phyloP scores from a whole-genome alignment of 2,888 invertebrate genomes.

The Anthophora plumipes region DNA sequence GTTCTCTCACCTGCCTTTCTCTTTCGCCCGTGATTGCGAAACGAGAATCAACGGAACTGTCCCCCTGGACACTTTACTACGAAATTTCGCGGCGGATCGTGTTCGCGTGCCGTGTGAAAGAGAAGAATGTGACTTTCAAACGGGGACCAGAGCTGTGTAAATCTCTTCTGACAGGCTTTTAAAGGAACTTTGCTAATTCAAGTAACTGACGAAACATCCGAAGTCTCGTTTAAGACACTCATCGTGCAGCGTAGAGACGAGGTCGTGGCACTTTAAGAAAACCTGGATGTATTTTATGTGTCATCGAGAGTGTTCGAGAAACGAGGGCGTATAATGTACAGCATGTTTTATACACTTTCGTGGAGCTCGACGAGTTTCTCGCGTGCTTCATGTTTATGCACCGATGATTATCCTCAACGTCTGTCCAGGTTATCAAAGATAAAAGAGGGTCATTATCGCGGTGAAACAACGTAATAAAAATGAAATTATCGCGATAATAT shows the following conservation, averaged over 20 bases:
- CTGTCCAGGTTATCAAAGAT: neutral
- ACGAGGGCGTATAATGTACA: neutral
- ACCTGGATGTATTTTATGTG: conserved; percentile 14
- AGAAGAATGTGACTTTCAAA: conserved; percentile 30
- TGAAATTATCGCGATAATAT: conserved; percentile 11
- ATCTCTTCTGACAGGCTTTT: conserved; percentile 14
- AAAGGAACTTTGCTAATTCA: conserved; percentile 53
- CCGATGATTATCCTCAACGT: conserved; percentile 1
- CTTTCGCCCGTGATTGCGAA: conserved; percentile 8
- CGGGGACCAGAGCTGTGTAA: conserved; percentile 27
- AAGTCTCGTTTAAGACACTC: conserved; percentile 20
- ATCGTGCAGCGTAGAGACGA: neutral
- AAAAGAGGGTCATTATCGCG: conserved; percentile 18
- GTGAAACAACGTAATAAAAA: neutral
- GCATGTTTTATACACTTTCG: neutral
- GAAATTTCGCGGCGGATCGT: conserved; percentile 46
- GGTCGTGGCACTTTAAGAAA: neutral
- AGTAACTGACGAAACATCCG: conserved; percentile 35
- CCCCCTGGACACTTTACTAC: conserved; percentile 5
- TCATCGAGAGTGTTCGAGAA: neutral
- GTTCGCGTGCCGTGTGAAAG: neutral
- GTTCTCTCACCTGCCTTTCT: conserved; percentile 31
- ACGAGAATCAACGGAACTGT: conserved; percentile 20
- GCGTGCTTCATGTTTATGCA: neutral
- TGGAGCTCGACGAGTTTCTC: neutral